phyloP scores from a whole-genome alignment of 2,888 invertebrate genomes.

The Serrognathus titanus region DNA sequence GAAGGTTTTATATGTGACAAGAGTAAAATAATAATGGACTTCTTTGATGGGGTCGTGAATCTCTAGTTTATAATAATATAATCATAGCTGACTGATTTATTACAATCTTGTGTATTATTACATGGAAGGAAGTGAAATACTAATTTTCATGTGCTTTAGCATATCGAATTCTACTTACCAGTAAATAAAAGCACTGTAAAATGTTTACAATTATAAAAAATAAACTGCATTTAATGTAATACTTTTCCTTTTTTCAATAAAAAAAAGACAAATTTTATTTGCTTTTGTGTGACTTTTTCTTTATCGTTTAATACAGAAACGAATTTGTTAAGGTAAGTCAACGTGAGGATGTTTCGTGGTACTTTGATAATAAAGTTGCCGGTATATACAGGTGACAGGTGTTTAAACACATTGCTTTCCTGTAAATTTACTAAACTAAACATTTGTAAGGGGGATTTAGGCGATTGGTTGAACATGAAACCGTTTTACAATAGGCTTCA shows the following conservation, averaged over 20 bases:
- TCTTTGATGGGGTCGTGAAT: conserved; percentile 22
- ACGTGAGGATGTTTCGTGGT: too few species aligned
- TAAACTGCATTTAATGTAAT: conserved; percentile 34
- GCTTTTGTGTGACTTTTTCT: too few species aligned
- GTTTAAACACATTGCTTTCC: too few species aligned
- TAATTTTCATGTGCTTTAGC: conserved; percentile 32
- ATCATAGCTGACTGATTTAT: conserved; percentile 24
- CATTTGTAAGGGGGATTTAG: too few species aligned
- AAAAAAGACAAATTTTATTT: conserved; percentile 4
- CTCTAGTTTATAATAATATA: conserved; percentile 24
- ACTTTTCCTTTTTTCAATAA: conserved; percentile 18
- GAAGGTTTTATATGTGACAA: conserved; percentile 19
- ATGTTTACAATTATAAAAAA: conserved; percentile 33
- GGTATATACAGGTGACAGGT: too few species aligned
- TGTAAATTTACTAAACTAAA: too few species aligned
- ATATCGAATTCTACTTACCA: conserved; percentile 29
- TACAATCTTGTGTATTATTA: conserved; percentile 27
- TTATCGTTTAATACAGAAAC: too few species aligned
- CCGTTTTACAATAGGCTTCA: too few species aligned
- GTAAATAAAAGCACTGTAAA: conserved; percentile 29
- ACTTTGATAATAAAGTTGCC: too few species aligned
- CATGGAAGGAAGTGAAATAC: conserved; percentile 25
- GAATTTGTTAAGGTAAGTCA: too few species aligned
- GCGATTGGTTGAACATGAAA: too few species aligned
- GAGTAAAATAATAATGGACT: conserved; percentile 15